Percentiles rank a stretch among this genome's conserved stretches.
Conservation (phyloP, 1,140 invertebrate genomes). For the Pollicipes pollicipes region DNA sequence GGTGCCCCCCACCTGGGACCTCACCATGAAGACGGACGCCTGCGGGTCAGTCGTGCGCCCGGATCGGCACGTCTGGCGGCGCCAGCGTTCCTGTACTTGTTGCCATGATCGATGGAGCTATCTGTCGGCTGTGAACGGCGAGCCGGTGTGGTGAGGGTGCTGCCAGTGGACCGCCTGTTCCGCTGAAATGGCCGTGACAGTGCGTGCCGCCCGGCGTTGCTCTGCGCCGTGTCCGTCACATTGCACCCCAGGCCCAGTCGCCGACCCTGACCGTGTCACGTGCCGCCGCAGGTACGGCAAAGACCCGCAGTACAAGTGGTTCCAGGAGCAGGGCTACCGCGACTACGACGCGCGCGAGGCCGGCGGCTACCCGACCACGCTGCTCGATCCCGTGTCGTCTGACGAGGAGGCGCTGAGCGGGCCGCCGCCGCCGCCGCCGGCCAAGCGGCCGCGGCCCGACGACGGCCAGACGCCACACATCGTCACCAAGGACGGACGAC, state of each 20-base stretch:
- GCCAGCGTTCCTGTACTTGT: too few relatives aligned
- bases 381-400: not conserved
- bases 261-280: too few relatives aligned
- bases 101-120: too few relatives aligned
- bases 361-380: slow-evolving; percentile 9
- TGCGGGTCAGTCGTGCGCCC: slow-evolving; percentile 9
- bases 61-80: too few relatives aligned
- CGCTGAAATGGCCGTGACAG: too few relatives aligned
- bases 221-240: too few relatives aligned
- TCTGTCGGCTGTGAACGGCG: too few relatives aligned
- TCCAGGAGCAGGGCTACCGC: slow-evolving; percentile 6
- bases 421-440: too few relatives aligned
- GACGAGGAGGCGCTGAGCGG: not conserved
- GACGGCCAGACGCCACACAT: not conserved
- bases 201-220: too few relatives aligned
- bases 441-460: not conserved
- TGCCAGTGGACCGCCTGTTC: too few relatives aligned
- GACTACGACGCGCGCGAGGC: slow-evolving; percentile 8
- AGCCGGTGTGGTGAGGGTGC: too few relatives aligned
- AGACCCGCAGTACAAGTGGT: slow-evolving; percentile 9
- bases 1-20: slow-evolving; percentile 15
- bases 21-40: slow-evolving; percentile 6
- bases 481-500: not conserved
- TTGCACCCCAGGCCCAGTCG: too few relatives aligned
- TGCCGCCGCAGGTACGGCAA: not conserved